Evolutionary conservation across 2,113 vertebrate species (phyloP).

Genomic region (Pluvianellus socialis): DNA sequence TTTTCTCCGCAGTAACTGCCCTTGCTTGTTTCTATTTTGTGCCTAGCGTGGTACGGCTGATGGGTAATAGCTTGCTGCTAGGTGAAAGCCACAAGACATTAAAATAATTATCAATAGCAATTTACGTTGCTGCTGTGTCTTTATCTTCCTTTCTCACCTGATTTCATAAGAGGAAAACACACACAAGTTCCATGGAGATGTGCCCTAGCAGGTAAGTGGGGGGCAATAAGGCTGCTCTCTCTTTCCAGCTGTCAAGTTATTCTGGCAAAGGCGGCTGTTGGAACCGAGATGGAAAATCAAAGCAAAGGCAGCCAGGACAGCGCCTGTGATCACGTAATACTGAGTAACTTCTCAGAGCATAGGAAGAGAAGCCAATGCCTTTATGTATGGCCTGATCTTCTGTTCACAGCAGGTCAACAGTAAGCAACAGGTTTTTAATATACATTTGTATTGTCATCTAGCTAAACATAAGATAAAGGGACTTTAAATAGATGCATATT

Average conservation of each 20-base stretch:
- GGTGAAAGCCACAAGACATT: not conserved
- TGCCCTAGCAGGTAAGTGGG: not conserved
- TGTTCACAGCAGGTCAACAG: not conserved
- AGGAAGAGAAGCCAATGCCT: not conserved
- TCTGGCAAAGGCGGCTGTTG: not conserved
- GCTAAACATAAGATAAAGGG: not conserved
- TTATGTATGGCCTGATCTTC: not conserved
- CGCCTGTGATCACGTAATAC: not conserved
- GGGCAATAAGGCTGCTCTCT: not conserved
- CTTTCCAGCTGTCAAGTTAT: not conserved
- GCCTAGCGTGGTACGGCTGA: not conserved
- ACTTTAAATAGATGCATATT: not conserved
- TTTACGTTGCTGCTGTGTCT: not conserved
- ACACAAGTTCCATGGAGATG: not conserved
- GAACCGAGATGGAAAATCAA: not conserved
- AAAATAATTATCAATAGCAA: not conserved
- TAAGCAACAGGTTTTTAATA: not conserved
- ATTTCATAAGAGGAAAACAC: not conserved
- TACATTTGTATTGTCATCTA: not conserved
- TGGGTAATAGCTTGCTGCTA: not conserved
- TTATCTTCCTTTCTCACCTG: not conserved
- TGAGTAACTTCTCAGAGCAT: not conserved
- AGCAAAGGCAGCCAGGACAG: not conserved
- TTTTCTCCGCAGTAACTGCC: not conserved
- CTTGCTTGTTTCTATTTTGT: not conserved